Evolutionary conservation across 2,797 vertebrate genomes (phyloP), one percentile per base, ranked within the genome.

Genomic region (Brachyalestes nurse): DNA sequence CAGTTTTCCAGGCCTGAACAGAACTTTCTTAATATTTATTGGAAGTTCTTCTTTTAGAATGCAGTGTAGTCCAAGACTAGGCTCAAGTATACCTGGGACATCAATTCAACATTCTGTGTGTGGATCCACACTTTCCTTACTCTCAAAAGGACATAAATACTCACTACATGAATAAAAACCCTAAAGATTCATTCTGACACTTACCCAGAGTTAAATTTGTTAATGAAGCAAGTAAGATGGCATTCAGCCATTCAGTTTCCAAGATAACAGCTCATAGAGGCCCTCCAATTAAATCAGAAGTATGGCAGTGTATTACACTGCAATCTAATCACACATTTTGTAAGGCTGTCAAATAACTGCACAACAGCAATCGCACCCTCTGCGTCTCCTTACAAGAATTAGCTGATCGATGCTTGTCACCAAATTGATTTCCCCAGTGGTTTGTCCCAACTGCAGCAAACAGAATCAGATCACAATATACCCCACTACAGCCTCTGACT

Each of bases 291-390:
- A 6, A 40, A 65, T 38, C 9, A 21, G 19, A 51, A 70, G n/a
- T 67, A 23, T 21, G 45, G 45, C 66, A 47, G 42, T 72, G 14
- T 55, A n/a, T 9, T 6, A 38, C 28, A 16, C 25, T 53, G 16
- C 25, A 53, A 55, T 55, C 12, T 4, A 70, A 25, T 72, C 76
- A 67, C 23, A 67, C 23, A 21, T 82, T 85, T 85, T 38, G 77
- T 80, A 72, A 85, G 16, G n/a, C 73, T 49, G 73, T 77, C 83
- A 60, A 61, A 73, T 21, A 75, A 10, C 72, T 75, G 51, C 21
- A 28, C 60, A 16, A 16, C 28, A 25, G 5, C 60, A 62, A 34
- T 62, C 25, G 40, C 7, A 7, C 8, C 34, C 5, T 6, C 8
- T 10, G 19, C 7, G 6, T 62, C 17, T 67, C 40, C 38, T 64